Percentiles rank a stretch among this genome's conserved stretches.
phyloP scores from a whole-genome alignment of 2,888 invertebrate genomes.

The Troides aeacus region DNA sequence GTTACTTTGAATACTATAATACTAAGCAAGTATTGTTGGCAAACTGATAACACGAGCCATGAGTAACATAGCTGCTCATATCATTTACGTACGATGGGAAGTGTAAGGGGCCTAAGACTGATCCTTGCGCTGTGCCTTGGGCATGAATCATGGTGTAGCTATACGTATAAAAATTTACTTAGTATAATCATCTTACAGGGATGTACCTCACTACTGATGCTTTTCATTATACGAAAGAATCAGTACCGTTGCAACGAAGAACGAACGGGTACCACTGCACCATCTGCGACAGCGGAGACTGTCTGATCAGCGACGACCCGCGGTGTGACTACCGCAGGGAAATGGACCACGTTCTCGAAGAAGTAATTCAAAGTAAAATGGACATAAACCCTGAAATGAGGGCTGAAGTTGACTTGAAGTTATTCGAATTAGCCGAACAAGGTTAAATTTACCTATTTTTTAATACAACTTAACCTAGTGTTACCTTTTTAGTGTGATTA shows the following conservation, averaged over 20 bases:
- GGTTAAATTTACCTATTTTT: constrained; percentile 32
- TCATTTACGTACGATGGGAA: too few relatives aligned
- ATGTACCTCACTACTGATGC: not conserved
- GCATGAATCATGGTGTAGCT: too few relatives aligned
- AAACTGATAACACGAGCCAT: too few relatives aligned
- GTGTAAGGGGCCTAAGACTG: too few relatives aligned
- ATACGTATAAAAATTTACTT: too few relatives aligned
- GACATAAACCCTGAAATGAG: constrained; percentile 23
- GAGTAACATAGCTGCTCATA: too few relatives aligned
- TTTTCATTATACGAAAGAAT: constrained; percentile 32
- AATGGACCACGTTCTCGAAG: constrained; percentile 35
- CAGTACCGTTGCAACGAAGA: constrained; percentile 32
- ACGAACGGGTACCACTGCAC: constrained; percentile 37
- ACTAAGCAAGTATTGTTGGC: too few relatives aligned
- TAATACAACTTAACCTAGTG: too few relatives aligned
- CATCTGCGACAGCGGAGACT: constrained; percentile 50
- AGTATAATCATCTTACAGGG: not conserved
- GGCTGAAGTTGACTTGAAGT: constrained; percentile 41
- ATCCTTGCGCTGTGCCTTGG: too few relatives aligned
- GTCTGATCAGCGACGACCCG: constrained; percentile 40
- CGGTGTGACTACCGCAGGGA: constrained; percentile 51
- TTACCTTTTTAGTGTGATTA: too few relatives aligned
- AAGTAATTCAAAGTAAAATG: constrained; percentile 30
- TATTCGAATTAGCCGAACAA: constrained; percentile 46
- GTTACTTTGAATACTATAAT: too few relatives aligned